Evolutionary conservation across 2,113 vertebrate species (phyloP).

Genomic region (Tauraco erythrolophus): DNA sequence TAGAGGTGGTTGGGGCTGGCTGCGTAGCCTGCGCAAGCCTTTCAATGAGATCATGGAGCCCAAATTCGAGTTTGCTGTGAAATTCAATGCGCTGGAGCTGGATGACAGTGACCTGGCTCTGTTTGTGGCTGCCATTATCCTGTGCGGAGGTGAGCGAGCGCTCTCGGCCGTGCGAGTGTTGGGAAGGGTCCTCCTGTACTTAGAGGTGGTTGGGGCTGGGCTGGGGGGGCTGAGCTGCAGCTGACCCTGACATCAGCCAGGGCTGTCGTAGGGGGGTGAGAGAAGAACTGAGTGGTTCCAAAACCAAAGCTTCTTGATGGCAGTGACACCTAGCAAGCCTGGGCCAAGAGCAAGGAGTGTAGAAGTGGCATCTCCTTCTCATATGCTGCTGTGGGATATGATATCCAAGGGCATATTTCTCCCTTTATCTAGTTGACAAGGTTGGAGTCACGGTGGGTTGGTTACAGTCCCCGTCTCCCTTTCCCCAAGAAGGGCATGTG

Average conservation of each 20-base stretch:
- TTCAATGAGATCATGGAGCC: slow-evolving; percentile 98
- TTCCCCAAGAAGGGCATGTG: not conserved
- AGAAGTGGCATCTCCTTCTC: not conserved
- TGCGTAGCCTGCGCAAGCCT: slow-evolving; percentile 94
- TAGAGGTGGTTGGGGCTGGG: not conserved
- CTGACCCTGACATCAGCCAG: not conserved
- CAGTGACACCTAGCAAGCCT: not conserved
- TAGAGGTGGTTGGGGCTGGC: not conserved
- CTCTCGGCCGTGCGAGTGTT: fast-evolving
- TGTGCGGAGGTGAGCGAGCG: slow-evolving; percentile 90
- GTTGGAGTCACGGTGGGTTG: not conserved
- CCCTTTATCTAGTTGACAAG: not conserved
- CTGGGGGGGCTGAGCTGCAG: not conserved
- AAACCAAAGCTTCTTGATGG: not conserved
- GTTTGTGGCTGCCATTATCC: slow-evolving; percentile 97
- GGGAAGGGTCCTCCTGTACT: not conserved
- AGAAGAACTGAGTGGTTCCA: not conserved
- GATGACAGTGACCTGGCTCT: slow-evolving; percentile 98
- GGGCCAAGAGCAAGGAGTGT: not conserved
- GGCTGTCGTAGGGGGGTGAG: not conserved
- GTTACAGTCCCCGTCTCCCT: not conserved
- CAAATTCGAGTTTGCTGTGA: slow-evolving; percentile 98
- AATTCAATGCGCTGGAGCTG: slow-evolving; percentile 96
- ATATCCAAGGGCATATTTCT: not conserved
- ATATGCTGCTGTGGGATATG: not conserved